Evolutionary conservation across 2,113 vertebrate genomes (phyloP).

Genomic region (Istiophorus platypterus): DNA sequence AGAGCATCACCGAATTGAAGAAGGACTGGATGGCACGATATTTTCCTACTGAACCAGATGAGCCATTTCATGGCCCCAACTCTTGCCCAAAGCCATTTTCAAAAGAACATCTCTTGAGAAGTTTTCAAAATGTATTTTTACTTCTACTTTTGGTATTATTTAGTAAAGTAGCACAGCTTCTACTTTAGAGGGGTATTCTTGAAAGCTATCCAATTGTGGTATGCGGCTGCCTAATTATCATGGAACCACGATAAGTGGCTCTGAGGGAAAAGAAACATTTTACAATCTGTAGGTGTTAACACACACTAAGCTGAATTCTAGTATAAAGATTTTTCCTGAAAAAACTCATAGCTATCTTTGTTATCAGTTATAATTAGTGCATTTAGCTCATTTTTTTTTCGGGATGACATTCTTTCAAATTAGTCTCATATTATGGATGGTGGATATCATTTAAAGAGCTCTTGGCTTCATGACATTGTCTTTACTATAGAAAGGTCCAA

Average conservation of each 20-base stretch:
- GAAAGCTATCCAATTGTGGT: background rate
- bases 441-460: slow-evolving; percentile 1
- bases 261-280: background rate
- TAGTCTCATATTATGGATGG: background rate
- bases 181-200: background rate
- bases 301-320: background rate
- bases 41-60: background rate
- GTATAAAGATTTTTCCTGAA: background rate
- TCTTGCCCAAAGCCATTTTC: slow-evolving; percentile 4
- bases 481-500: background rate
- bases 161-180: background rate
- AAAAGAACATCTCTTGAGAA: background rate
- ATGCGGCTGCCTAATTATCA: background rate
- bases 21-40: background rate
- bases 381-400: background rate
- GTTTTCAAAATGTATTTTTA: background rate
- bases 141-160: background rate
- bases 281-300: background rate
- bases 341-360: background rate
- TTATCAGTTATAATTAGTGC: background rate
- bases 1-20: slow-evolving; percentile 18
- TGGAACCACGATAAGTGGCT: background rate
- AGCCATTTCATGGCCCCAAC: background rate
- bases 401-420: background rate
- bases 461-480: background rate